phyloP scores from a whole-genome alignment of 2,888 invertebrate species.

The Netelia melanura region DNA sequence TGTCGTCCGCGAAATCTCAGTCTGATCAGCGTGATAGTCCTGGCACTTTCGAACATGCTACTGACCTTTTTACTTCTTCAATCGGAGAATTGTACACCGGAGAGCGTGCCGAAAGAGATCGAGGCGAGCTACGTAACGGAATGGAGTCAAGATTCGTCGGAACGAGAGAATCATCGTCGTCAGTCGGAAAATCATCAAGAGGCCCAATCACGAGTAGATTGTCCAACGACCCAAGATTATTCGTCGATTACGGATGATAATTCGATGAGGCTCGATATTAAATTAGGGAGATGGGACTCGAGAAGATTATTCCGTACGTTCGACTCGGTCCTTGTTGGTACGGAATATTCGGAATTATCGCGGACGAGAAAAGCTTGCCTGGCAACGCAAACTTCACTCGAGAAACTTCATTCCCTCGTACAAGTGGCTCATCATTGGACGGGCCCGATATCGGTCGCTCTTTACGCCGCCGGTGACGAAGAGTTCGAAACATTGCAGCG shows the following conservation, averaged over 20 bases:
- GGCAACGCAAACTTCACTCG: constrained; percentile 95
- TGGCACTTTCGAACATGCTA: constrained; percentile 89
- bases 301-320: constrained; percentile 90
- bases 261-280: constrained; percentile 87
- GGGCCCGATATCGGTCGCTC: constrained; percentile 93
- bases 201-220: constrained; percentile 69
- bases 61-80: constrained; percentile 87
- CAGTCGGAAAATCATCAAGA: constrained; percentile 58
- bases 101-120: constrained; percentile 67
- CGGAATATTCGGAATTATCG: constrained; percentile 88
- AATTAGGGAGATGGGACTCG: constrained; percentile 91
- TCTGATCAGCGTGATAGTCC: constrained; percentile 88
- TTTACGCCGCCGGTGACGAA: constrained; percentile 92
- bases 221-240: constrained; percentile 72
- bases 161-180: constrained; percentile 35
- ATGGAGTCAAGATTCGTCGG: constrained; percentile 62
- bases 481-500: constrained; percentile 91
- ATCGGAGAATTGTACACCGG: constrained; percentile 85
- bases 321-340: constrained; percentile 90
- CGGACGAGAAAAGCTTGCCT: constrained; percentile 89
- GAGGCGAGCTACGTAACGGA: constrained; percentile 77
- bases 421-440: constrained; percentile 93
- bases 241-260: constrained; percentile 72
- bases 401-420: constrained; percentile 91
- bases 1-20: constrained; percentile 90